These are phyloP conservation scores for Cichlasoma orientale DNA, from an alignment of 2,797 vertebrate genomes.

Conservation along the genomic window DNA sequence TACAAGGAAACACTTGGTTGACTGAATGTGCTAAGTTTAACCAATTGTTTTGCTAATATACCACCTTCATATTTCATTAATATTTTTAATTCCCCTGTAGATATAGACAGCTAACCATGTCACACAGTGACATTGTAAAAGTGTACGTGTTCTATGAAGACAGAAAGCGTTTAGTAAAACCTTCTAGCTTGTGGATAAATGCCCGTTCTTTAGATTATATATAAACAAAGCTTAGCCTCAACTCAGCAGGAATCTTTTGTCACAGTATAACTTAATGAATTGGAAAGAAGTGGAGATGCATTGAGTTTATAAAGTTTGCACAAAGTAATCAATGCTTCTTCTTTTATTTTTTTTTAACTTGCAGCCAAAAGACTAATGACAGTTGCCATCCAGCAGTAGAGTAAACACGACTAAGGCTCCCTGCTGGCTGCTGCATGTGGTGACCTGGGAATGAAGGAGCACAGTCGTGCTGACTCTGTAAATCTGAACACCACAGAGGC, in stretches of 20 bases:
- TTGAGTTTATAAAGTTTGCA: constrained; percentile 47
- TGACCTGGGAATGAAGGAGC: constrained; percentile 69
- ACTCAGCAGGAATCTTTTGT: constrained; percentile 37
- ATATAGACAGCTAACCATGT: no score
- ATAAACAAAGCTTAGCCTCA: constrained; percentile 13
- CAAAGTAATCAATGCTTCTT: constrained; percentile 54
- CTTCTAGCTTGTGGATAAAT: constrained; percentile 20
- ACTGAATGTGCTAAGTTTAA: no score
- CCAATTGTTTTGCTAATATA: no score
- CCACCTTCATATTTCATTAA: no score
- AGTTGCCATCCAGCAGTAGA: constrained; percentile 60
- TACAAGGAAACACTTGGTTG: no score
- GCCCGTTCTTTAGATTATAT: constrained; percentile 18
- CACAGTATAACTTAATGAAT: constrained; percentile 42
- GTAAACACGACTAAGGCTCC: constrained; percentile 57
- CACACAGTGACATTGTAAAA: neutral
- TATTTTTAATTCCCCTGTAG: no score
- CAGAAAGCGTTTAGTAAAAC: neutral
- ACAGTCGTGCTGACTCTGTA: constrained; percentile 67
- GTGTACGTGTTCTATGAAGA: neutral
- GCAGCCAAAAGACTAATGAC: constrained; percentile 71
- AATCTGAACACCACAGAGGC: constrained; percentile 62
- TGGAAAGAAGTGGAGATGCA: constrained; percentile 25
- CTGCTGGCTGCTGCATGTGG: constrained; percentile 62
- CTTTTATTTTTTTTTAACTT: constrained; percentile 27